Evolutionary conservation across 1,140 invertebrate genomes (phyloP).

Genomic region (Heliconius hewitsoni): DNA sequence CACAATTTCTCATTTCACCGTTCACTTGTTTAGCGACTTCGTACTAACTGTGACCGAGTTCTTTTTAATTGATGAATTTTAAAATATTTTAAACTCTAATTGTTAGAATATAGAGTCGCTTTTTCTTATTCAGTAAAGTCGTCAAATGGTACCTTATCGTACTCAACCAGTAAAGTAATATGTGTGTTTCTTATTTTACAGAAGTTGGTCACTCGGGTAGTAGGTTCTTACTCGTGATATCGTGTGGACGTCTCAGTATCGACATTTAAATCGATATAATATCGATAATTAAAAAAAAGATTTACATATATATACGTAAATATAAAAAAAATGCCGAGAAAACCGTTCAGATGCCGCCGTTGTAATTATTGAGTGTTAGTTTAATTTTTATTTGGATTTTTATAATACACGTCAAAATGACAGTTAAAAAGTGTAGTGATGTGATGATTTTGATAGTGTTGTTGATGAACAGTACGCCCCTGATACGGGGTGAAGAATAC

Average conservation of each 20-base stretch:
- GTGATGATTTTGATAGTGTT: constrained; percentile 66
- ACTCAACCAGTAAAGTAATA: constrained; percentile 57
- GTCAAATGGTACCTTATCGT: constrained; percentile 54
- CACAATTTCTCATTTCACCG: constrained; percentile 80
- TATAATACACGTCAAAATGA: constrained; percentile 64
- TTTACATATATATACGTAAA: background rate
- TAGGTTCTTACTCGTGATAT: constrained; percentile 61
- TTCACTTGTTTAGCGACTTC: constrained; percentile 78
- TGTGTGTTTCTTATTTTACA: constrained; percentile 79
- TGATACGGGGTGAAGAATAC: constrained; percentile 53
- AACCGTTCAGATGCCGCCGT: constrained; percentile 51
- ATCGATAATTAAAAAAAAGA: background rate
- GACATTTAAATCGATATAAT: no score
- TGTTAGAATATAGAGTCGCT: constrained; percentile 23
- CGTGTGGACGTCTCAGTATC: constrained; percentile 50
- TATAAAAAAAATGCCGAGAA: constrained; percentile 56
- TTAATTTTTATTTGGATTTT: background rate
- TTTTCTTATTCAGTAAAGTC: constrained; percentile 36
- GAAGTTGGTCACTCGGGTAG: constrained; percentile 80
- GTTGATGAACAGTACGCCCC: constrained; percentile 61
- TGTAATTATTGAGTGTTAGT: constrained; percentile 40
- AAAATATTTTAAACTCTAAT: constrained; percentile 24
- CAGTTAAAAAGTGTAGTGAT: constrained; percentile 68
- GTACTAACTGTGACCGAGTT: constrained; percentile 54
- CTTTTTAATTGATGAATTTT: constrained; percentile 24